Evolutionary conservation across 2,113 vertebrate genomes (phyloP), one percentile per base, ranked within the genome.

Genomic region (Paraplagusia blochii): DNA sequence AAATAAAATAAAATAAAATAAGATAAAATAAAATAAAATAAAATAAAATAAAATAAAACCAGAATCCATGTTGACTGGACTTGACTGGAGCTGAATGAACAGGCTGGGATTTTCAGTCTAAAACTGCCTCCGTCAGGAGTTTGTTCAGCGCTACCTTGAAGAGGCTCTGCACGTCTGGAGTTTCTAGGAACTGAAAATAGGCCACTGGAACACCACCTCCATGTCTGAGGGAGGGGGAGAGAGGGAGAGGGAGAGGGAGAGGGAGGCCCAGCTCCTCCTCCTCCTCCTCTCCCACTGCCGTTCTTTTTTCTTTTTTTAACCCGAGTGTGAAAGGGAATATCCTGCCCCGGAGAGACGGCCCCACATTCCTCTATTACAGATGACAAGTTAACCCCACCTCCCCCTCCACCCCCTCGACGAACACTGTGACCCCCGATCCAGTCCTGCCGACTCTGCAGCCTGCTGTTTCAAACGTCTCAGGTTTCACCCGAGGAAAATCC

Each of bases 301-400:
- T 60, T 76, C 58, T 66, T 65, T 63, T 63, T 54, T 42, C 13
- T 11, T 14, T 43, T 17, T 17, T 17, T 40, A 54, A 45, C 57
- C 36, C 34, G 2, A 44, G 44, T 65, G 64, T 80, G 86, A 86
- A 87, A 84, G 61, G 59, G 79, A 80, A 88, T 82, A 86, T 76
- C 71, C 62, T 66, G 69, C 79, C 58, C 69, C 69, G 66, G 62
- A 39, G 52, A 80, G 70, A 80, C 50, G 69, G 66, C 73, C 80
- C 77, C 74, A 74, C 79, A 82, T 87, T 88, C 82, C 81, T 85
- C 66, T 74, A 76, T 77, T 83, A 77, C 80, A 79, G 72, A 80
- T 79, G 80, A 89, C 74, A 78, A 72, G 77, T 67, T 36, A 40
- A 43, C 44, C 63, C 29, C 69, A 33, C 13, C 13, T 34, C 34